Percentiles rank a stretch among this genome's conserved stretches.
Evolutionary conservation across 2,797 vertebrate genomes (phyloP).

Genomic region (Chaetodon trifasciatus): DNA sequence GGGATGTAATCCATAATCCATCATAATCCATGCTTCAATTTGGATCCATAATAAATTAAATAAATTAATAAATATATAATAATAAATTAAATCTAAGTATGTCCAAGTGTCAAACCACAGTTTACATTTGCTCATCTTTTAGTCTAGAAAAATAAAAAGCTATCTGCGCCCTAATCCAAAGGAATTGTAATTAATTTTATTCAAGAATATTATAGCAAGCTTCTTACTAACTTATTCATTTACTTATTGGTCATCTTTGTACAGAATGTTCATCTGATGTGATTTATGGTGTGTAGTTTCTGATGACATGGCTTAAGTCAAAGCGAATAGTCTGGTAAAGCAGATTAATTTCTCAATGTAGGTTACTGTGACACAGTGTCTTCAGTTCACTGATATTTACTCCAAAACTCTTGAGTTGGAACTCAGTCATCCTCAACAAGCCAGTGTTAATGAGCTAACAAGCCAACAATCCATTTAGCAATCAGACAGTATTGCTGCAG

Average conservation of each 20-base stretch:
- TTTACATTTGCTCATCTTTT: background rate
- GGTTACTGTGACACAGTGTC: constrained; percentile 14
- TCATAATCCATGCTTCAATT: constrained; percentile 31
- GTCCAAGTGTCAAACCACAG: background rate
- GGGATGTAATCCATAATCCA: constrained; percentile 53
- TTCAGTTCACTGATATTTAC: background rate
- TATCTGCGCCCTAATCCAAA: background rate
- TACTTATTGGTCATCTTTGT: background rate
- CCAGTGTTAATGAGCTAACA: background rate
- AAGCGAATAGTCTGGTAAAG: constrained; percentile 14
- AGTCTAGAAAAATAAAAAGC: background rate
- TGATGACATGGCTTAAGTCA: constrained; percentile 16
- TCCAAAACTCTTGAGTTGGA: background rate
- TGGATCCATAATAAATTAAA: constrained; percentile 25
- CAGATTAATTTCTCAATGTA: constrained; percentile 23
- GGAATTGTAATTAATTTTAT: background rate
- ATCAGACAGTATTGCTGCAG: background rate
- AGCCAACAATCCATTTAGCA: constrained; percentile 1
- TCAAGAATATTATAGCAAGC: background rate
- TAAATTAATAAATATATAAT: too few relatives aligned
- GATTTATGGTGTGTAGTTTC: background rate
- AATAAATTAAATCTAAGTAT: background rate
- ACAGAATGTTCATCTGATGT: background rate
- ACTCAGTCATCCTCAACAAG: background rate
- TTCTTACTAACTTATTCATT: background rate